Conservation (phyloP, 2,888 invertebrate genomes). For the Platerodrilus igneus region DNA sequence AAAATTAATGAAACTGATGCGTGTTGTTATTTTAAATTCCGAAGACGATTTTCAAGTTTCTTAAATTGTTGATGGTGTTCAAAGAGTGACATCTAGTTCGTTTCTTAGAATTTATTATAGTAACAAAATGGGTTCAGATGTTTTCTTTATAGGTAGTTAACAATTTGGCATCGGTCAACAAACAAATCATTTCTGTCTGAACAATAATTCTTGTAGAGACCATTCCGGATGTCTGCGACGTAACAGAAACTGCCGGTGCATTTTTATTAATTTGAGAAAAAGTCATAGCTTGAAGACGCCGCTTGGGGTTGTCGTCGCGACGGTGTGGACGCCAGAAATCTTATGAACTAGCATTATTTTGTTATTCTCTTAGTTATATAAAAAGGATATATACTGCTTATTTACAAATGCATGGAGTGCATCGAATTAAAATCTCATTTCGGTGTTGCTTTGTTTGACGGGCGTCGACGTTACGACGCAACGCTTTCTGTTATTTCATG, state of each 20-base stretch:
- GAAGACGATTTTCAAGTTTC: too few species aligned
- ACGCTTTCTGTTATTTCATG: too few species aligned
- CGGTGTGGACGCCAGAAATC: conserved; percentile 40
- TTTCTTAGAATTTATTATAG: too few species aligned
- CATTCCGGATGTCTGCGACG: conserved; percentile 31
- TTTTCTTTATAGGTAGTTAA: conserved; percentile 13
- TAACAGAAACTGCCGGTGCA: conserved; percentile 32
- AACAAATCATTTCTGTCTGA: conserved; percentile 17
- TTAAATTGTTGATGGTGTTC: too few species aligned
- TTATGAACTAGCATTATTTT: conserved; percentile 40
- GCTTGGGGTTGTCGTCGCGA: conserved; percentile 33
- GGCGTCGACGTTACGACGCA: too few species aligned
- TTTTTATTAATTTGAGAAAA: conserved; percentile 41
- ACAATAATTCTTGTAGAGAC: conserved; percentile 17
- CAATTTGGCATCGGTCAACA: conserved; percentile 21
- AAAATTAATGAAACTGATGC: too few species aligned
- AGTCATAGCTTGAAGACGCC: conserved; percentile 34
- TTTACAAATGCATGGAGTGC: conserved; percentile 16
- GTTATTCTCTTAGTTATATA: conserved; percentile 25
- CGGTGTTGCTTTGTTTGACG: too few species aligned
- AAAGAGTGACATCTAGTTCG: too few species aligned
- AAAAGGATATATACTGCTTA: conserved; percentile 18
- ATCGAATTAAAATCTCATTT: too few species aligned
- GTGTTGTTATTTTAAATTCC: too few species aligned
- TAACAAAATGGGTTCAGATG: background rate